These are phyloP conservation scores for Phoxinus phoxinus DNA, from an alignment of 2,113 vertebrate species.

Conservation along the genomic window DNA sequence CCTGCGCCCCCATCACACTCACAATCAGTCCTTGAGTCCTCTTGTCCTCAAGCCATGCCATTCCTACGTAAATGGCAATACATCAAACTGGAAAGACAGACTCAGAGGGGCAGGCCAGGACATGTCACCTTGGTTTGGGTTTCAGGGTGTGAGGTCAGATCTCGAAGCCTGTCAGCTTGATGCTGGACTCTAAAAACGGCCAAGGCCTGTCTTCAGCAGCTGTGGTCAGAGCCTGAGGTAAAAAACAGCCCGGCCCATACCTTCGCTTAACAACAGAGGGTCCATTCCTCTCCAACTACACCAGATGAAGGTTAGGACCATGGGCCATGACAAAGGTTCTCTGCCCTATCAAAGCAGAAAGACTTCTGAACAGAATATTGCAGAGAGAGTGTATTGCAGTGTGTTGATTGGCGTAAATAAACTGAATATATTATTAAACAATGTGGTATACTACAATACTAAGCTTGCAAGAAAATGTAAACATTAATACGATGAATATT, in stretches of 20 bases:
- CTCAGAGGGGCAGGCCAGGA: neutral
- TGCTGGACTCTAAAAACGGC: neutral
- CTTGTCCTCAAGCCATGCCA: constrained; percentile 18
- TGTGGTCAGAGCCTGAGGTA: neutral
- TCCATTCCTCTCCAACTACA: neutral
- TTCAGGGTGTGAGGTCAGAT: constrained; percentile 21
- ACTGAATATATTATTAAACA: too few species aligned
- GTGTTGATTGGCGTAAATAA: neutral
- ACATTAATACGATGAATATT: neutral
- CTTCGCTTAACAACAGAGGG: neutral
- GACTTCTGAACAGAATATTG: neutral
- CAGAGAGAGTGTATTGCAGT: neutral
- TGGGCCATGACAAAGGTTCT: neutral
- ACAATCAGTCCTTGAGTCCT: constrained; percentile 40
- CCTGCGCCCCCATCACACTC: neutral
- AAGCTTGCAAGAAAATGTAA: neutral
- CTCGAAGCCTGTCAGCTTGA: constrained; percentile 28
- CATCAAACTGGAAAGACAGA: constrained; percentile 15
- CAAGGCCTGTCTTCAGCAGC: constrained; percentile 9
- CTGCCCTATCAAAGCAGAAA: neutral
- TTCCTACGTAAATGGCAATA: constrained; percentile 30
- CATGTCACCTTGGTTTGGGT: constrained; percentile 34
- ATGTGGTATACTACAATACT: too few species aligned
- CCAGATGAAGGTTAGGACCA: constrained; percentile 24
- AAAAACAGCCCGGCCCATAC: neutral